These are phyloP conservation scores for Muraenolepis orangiensis DNA, from an alignment of 2,797 vertebrate species.

Conservation along the genomic window DNA sequence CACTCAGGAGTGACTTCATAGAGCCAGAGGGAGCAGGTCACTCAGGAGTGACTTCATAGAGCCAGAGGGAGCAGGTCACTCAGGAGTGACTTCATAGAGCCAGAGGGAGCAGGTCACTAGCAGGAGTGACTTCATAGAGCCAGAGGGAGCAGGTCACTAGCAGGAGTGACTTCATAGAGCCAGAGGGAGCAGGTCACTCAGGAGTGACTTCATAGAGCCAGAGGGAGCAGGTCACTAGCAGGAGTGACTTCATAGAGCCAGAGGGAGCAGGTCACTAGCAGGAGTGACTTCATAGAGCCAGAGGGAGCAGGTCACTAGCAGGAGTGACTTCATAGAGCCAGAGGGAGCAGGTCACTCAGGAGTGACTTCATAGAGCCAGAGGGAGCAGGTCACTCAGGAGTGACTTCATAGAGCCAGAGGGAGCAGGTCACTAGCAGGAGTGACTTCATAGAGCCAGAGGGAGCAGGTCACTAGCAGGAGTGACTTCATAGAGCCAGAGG, in stretches of 20 bases:
- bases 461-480: constrained; percentile 49
- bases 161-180: constrained; percentile 25
- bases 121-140: constrained; percentile 25
- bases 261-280: constrained; percentile 56
- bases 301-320: constrained; percentile 56
- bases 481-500: constrained; percentile 40
- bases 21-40: constrained; percentile 54
- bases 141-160: constrained; percentile 57
- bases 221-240: constrained; percentile 56
- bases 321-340: constrained; percentile 26
- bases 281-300: constrained; percentile 26
- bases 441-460: constrained; percentile 40
- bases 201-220: constrained; percentile 26
- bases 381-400: constrained; percentile 54
- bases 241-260: constrained; percentile 26
- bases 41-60: constrained; percentile 29
- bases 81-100: constrained; percentile 25
- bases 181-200: constrained; percentile 56
- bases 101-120: constrained; percentile 57
- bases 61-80: constrained; percentile 56
- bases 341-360: constrained; percentile 55
- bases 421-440: constrained; percentile 49
- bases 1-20: constrained; percentile 36
- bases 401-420: constrained; percentile 40
- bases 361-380: constrained; percentile 30